Evolutionary conservation across 2,888 invertebrate genomes (phyloP).

Genomic region (Mycalesis mineus): DNA sequence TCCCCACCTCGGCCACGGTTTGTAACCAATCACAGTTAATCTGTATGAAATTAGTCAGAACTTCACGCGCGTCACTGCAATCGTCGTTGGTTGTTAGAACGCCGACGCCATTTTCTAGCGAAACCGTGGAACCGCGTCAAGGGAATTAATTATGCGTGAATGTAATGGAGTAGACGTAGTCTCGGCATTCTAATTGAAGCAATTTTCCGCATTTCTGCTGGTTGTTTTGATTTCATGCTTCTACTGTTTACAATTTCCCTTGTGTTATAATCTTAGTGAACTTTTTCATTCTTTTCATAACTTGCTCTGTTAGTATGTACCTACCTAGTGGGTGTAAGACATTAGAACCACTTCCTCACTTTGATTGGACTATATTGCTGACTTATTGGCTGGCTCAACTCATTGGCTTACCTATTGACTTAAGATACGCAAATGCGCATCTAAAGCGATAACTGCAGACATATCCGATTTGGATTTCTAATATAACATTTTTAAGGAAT

Average conservation of each 20-base stretch:
- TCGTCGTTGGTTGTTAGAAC: slow-evolving; percentile 44
- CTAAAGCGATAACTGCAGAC: too few relatives aligned
- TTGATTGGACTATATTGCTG: too few relatives aligned
- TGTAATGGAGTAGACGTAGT: neutral
- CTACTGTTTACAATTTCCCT: neutral
- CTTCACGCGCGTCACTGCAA: slow-evolving; percentile 53
- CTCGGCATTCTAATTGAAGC: neutral
- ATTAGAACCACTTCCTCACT: too few relatives aligned
- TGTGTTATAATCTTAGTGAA: too few relatives aligned
- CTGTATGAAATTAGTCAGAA: slow-evolving; percentile 56
- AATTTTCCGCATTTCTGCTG: neutral
- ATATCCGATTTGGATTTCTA: too few relatives aligned
- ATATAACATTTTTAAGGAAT: too few relatives aligned
- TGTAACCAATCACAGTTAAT: slow-evolving; percentile 60
- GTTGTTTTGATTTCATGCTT: neutral
- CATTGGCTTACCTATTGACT: too few relatives aligned
- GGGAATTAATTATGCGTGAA: neutral
- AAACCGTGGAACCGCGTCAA: slow-evolving; percentile 2
- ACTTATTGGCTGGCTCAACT: too few relatives aligned
- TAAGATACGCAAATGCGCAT: too few relatives aligned
- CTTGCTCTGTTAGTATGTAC: too few relatives aligned
- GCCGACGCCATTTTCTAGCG: slow-evolving; percentile 33
- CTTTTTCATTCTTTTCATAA: too few relatives aligned
- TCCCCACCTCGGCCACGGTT: slow-evolving; percentile 39
- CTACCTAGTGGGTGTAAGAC: too few relatives aligned